Conservation (phyloP, 2,113 vertebrate genomes). For the Ochotona curzoniae region DNA sequence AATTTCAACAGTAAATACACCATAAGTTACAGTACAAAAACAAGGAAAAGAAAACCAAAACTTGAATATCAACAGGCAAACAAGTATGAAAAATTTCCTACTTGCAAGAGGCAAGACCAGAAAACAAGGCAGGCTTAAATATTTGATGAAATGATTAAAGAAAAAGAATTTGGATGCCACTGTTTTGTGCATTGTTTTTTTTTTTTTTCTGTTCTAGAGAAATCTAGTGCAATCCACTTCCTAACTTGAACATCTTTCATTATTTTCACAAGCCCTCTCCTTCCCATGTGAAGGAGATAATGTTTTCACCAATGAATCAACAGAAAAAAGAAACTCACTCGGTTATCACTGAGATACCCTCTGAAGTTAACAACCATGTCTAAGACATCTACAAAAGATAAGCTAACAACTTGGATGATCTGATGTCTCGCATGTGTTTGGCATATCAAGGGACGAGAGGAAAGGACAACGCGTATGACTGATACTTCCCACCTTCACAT, state of each 20-base stretch:
- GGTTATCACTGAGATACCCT: background rate
- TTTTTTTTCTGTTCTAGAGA: background rate
- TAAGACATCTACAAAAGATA: conserved; percentile 45
- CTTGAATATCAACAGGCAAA: background rate
- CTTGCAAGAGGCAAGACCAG: background rate
- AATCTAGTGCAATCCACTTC: background rate
- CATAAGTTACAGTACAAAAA: background rate
- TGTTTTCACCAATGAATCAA: background rate
- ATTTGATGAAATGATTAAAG: conserved; percentile 10
- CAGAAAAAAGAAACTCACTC: background rate
- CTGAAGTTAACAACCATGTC: conserved; percentile 50
- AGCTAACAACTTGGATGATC: background rate
- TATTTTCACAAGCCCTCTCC: background rate
- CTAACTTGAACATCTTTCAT: background rate
- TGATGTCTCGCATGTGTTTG: background rate
- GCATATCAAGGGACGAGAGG: background rate
- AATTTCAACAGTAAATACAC: background rate
- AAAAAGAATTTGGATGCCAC: background rate
- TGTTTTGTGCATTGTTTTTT: background rate
- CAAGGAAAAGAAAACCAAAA: no score
- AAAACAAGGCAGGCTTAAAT: background rate
- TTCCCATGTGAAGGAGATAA: background rate
- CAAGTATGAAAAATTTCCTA: background rate
- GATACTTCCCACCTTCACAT: background rate
- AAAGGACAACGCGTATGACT: background rate